Percentiles rank a stretch among this genome's conserved stretches.
Evolutionary conservation across 2,113 vertebrate genomes (phyloP).

Genomic region (Chloroceryle aenea): DNA sequence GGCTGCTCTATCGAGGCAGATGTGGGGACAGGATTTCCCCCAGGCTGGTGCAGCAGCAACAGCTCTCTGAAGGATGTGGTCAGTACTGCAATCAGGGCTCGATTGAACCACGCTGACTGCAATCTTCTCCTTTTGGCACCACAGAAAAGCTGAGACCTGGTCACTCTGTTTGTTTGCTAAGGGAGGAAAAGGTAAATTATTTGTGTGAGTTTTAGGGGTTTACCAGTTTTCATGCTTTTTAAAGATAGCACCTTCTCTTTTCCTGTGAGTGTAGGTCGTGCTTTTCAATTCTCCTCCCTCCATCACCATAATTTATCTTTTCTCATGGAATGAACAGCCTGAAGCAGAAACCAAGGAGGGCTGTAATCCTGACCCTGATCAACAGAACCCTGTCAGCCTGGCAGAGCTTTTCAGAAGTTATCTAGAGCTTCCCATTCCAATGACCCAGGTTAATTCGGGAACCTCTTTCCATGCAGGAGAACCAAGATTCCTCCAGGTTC

Average conservation of each 20-base stretch:
- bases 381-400: not conserved
- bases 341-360: not conserved
- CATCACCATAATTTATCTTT: not conserved
- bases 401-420: not conserved
- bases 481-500: not conserved
- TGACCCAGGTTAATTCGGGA: not conserved
- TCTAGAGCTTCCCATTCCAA: not conserved
- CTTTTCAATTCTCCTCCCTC: not conserved
- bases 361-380: not conserved
- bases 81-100: not conserved
- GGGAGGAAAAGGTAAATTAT: not conserved
- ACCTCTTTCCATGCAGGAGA: not conserved
- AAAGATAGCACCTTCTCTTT: not conserved
- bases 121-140: not conserved
- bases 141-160: not conserved
- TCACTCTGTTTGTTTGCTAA: not conserved
- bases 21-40: not conserved
- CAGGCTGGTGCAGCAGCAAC: not conserved
- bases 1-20: rapidly evolving
- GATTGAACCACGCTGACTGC: rapidly evolving
- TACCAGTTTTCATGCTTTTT: not conserved
- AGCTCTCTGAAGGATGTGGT: not conserved
- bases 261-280: rapidly evolving
- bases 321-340: not conserved
- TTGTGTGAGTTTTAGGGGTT: not conserved